Evolutionary conservation across 2,888 invertebrate species (phyloP), one percentile per base, ranked within the genome.

Genomic region (Lacanobia oleracea): DNA sequence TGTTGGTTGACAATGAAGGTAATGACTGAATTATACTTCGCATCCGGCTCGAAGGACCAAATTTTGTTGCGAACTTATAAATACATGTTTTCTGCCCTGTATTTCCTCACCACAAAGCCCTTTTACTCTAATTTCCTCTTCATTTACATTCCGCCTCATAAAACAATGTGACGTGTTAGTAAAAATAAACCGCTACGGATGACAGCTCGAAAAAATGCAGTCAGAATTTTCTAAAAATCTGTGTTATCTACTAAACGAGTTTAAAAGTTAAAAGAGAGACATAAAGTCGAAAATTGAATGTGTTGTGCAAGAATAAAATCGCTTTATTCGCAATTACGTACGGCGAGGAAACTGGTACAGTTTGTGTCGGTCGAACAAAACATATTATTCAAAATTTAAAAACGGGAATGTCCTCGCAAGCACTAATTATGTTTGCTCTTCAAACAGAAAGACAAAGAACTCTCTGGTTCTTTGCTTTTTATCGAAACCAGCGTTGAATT

Each of bases 341-440:
- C 60, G 16, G 71, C 33, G 53, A 61, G 59, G 60, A 68, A 79
- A 69, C 59, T 64, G 75, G 54, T 60, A 72, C 74, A 68, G 73
- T 75, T 76, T 80, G 64, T 78, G 48, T 69, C 14, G 61, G 70
- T 54, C 21, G 64, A 79, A 70, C 80, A 63, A 69, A 83, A 71
- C 72, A 76, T 73, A 79, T 79, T 73, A 79, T 79, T 79, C 67
- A 40, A 67, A 63, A 75, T 83, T 48, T 63, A 48, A 56, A 62
- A 68, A 67, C 40, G 3, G 18, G 21, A 74, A 79, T 65, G n/a
- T 21, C 40, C 23, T 72, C 27, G 21, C 27, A 48, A 33, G 40
- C 50, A 43, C 27, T 62, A 23, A 51, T 66, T 64, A 48, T 16
- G 54, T 75, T 75, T 50, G 68, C 33, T 40, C 7, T 10, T 23